phyloP scores from a whole-genome alignment of 2,888 invertebrate species.

The Machimus rusticus region DNA sequence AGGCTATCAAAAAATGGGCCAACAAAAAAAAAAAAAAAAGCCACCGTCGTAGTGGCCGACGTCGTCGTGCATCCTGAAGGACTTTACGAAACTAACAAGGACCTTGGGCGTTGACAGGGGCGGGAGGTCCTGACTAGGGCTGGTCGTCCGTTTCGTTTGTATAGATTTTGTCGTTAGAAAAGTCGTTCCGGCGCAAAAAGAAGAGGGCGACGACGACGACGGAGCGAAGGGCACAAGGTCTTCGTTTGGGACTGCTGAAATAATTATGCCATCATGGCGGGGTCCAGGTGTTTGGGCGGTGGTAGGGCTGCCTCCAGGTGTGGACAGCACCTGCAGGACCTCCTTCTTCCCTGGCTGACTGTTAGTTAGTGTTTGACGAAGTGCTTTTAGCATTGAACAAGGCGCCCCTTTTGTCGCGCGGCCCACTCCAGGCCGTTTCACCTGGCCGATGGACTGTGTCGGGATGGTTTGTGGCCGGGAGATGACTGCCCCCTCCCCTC shows the following conservation, averaged over 20 bases:
- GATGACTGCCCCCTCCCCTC: background rate
- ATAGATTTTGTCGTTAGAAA: conserved; percentile 23
- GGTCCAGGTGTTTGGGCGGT: background rate
- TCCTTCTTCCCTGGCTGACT: background rate
- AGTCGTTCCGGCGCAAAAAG: background rate
- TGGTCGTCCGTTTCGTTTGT: background rate
- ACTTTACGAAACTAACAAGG: background rate
- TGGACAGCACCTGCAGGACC: background rate
- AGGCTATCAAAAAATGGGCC: background rate
- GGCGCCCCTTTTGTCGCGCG: background rate
- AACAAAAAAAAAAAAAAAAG: background rate
- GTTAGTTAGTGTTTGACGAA: conserved; percentile 30
- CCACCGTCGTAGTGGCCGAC: background rate
- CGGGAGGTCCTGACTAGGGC: background rate
- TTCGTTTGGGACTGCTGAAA: background rate
- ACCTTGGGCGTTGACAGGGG: background rate
- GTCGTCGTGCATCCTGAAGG: conserved; percentile 8
- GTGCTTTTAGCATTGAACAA: conserved; percentile 1
- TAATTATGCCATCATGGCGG: conserved; percentile 15
- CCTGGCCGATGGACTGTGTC: background rate
- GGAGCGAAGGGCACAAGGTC: background rate
- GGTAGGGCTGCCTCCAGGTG: background rate
- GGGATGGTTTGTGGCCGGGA: background rate
- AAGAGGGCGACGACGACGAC: background rate
- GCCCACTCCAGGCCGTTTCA: background rate